Evolutionary conservation across 2,888 invertebrate species (phyloP).

Genomic region (Athripsodes cinereus): DNA sequence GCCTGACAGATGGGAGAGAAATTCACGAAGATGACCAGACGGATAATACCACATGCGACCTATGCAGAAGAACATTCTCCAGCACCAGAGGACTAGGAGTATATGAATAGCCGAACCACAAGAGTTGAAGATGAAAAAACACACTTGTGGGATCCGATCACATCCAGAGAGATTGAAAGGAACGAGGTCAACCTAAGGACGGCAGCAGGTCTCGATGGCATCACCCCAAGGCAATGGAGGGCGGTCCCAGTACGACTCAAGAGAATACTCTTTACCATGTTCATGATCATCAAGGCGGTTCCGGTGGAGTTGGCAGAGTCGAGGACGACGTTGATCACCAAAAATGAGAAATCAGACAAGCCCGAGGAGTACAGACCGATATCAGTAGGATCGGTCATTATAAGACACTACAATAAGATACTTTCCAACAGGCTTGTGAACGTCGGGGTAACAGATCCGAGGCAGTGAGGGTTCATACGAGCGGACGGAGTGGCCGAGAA

Average conservation of each 20-base stretch:
- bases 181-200: too few species aligned
- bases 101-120: too few species aligned
- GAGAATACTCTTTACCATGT: neutral
- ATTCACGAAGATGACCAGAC: too few species aligned
- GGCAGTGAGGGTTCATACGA: constrained; percentile 30
- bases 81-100: too few species aligned
- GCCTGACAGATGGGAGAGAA: too few species aligned
- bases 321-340: constrained; percentile 3
- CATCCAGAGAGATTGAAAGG: neutral
- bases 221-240: too few species aligned
- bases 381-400: constrained; percentile 17
- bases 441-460: neutral
- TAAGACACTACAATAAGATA: constrained; percentile 23
- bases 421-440: constrained; percentile 21
- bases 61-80: too few species aligned
- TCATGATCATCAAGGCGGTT: neutral
- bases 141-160: neutral
- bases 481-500: constrained; percentile 36
- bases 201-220: too few species aligned
- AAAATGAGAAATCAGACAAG: neutral
- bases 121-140: too few species aligned
- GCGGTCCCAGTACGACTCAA: neutral
- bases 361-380: constrained; percentile 11
- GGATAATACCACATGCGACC: too few species aligned
- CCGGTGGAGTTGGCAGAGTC: neutral